Evolutionary conservation across 2,888 invertebrate genomes (phyloP).

Genomic region (Caenorhabditis uteleia): DNA sequence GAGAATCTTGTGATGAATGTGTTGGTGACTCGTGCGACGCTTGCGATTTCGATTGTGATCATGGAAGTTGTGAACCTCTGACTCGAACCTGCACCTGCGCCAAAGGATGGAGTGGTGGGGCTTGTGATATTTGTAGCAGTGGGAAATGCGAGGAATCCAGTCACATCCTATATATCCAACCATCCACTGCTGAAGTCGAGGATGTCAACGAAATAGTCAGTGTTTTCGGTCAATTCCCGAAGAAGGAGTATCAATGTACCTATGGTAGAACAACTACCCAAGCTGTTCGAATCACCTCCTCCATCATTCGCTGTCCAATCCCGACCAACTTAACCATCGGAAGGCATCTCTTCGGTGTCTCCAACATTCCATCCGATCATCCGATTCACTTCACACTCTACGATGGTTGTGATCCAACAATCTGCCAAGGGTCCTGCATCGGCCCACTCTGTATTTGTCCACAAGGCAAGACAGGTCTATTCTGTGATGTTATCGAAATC

Average conservation of each 20-base stretch:
- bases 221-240: slow-evolving; percentile 44
- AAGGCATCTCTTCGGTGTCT: slow-evolving; percentile 44
- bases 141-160: slow-evolving; percentile 4
- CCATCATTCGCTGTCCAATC: slow-evolving; percentile 39
- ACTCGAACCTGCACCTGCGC: slow-evolving; percentile 54
- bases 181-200: slow-evolving; percentile 42
- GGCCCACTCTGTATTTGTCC: slow-evolving; percentile 62
- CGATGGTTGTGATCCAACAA: slow-evolving; percentile 42
- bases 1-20: slow-evolving; percentile 33
- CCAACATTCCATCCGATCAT: not conserved
- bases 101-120: slow-evolving; percentile 56
- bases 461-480: slow-evolving; percentile 45
- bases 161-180: slow-evolving; percentile 40
- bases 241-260: slow-evolving; percentile 41
- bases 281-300: slow-evolving; percentile 36
- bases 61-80: slow-evolving; percentile 51
- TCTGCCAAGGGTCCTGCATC: slow-evolving; percentile 57
- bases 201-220: slow-evolving; percentile 41
- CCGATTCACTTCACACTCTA: slow-evolving; percentile 59
- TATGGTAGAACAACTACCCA: slow-evolving; percentile 37
- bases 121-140: slow-evolving; percentile 58
- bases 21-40: too few relatives aligned
- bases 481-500: slow-evolving; percentile 46
- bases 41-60: slow-evolving; percentile 61
- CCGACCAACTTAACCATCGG: slow-evolving; percentile 45